Evolutionary conservation across 2,888 invertebrate species (phyloP).

Genomic region (Drepana falcataria): DNA sequence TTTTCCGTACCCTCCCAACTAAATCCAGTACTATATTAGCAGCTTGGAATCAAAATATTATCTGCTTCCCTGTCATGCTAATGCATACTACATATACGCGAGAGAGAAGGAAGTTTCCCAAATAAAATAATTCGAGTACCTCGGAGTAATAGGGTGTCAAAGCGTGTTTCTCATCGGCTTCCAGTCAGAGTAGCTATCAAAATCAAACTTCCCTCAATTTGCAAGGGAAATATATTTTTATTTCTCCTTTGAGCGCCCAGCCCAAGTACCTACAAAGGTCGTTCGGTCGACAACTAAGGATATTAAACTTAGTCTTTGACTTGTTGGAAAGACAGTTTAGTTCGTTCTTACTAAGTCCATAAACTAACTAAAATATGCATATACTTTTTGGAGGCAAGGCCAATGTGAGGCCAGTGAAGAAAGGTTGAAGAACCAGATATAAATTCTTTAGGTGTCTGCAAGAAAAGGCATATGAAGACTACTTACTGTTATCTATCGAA

Average conservation of each 20-base stretch:
- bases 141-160: conserved; percentile 1
- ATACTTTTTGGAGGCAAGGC: too few relatives aligned
- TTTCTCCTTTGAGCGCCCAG: conserved; percentile 52
- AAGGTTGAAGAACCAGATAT: too few relatives aligned
- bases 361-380: too few relatives aligned
- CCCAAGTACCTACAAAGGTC: conserved; percentile 38
- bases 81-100: background rate
- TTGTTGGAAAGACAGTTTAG: too few relatives aligned
- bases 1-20: conserved; percentile 32
- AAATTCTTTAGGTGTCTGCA: too few relatives aligned
- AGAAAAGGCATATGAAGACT: too few relatives aligned
- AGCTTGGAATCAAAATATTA: background rate
- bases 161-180: conserved; percentile 36
- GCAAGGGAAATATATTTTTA: conserved; percentile 63
- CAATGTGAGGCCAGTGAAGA: too few relatives aligned
- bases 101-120: background rate
- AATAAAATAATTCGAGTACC: background rate
- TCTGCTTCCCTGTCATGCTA: too few relatives aligned
- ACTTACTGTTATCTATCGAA: too few relatives aligned
- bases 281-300: conserved; percentile 48
- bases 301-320: conserved; percentile 39
- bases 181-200: conserved; percentile 49
- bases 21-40: conserved; percentile 6
- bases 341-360: too few relatives aligned
- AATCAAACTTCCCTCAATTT: conserved; percentile 55